Conservation (phyloP, 1,140 invertebrate genomes). For the Schlechtendalia chinensis region DNA sequence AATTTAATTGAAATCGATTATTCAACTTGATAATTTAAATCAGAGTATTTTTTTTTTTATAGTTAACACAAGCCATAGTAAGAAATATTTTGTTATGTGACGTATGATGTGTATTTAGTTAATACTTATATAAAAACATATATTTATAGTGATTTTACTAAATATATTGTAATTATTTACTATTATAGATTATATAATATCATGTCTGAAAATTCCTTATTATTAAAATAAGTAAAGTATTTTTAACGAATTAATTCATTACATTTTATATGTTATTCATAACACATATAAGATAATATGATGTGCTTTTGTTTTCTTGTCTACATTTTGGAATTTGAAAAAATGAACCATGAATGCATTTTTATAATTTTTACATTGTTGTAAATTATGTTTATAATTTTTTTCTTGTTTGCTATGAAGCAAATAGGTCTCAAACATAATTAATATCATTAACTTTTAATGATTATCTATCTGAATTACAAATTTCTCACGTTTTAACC, state of each 20-base stretch:
- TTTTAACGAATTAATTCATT: conserved; percentile 2
- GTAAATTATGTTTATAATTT: not conserved
- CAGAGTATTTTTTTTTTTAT: not conserved
- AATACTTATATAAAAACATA: conserved; percentile 13
- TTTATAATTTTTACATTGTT: conserved; percentile 4
- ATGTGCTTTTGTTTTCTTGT: not conserved
- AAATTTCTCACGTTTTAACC: not conserved
- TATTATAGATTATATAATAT: conserved; percentile 16
- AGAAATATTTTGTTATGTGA: not conserved
- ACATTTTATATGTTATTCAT: not conserved
- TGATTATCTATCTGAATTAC: not conserved
- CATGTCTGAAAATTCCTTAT: not conserved
- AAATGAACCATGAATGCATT: not conserved
- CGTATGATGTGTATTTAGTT: not conserved
- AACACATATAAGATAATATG: conserved; percentile 4
- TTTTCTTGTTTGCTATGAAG: not conserved
- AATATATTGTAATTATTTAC: conserved; percentile 19
- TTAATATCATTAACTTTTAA: not conserved
- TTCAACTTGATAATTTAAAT: not conserved
- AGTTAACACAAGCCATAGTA: not conserved
- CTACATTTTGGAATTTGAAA: not conserved
- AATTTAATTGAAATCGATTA: too few relatives aligned
- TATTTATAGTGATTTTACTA: conserved; percentile 12
- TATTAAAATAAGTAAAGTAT: not conserved
- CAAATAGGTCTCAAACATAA: conserved; percentile 10